These are phyloP conservation scores for Oceanodroma tethys DNA, from an alignment of 2,113 vertebrate genomes.

Conservation along the genomic window DNA sequence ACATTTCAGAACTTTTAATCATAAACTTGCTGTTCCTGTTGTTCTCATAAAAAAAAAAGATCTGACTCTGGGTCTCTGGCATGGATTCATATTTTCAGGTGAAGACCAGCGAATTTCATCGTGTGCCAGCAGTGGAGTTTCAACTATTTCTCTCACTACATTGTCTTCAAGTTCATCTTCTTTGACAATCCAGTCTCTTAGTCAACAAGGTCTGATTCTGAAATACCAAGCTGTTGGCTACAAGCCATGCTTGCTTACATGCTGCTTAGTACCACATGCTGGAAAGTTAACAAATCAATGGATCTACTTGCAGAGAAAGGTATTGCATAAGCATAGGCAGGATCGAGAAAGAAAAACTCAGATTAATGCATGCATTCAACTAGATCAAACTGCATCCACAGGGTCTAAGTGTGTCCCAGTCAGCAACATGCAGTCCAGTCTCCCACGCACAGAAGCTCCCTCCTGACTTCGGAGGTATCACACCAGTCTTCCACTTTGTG, in stretches of 20 bases:
- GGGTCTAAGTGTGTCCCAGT: neutral
- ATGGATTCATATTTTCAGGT: neutral
- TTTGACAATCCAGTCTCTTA: neutral
- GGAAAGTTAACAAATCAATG: neutral
- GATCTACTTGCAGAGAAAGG: neutral
- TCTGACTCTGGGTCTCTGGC: neutral
- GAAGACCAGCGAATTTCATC: neutral
- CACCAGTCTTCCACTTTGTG: neutral
- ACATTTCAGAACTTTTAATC: neutral
- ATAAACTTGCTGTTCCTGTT: neutral
- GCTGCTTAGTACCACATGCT: neutral
- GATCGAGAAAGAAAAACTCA: neutral
- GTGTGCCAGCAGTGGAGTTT: neutral
- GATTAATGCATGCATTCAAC: neutral
- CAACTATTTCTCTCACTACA: neutral
- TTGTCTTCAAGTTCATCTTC: neutral
- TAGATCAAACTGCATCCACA: neutral
- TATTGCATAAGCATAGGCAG: neutral
- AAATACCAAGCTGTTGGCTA: neutral
- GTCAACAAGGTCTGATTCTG: neutral
- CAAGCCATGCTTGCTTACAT: neutral
- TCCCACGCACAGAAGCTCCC: neutral
- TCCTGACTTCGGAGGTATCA: neutral
- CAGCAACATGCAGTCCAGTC: neutral
- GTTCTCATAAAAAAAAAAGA: neutral